phyloP scores from a whole-genome alignment of 2,797 vertebrate genomes.

The Sebastes steindachneri region DNA sequence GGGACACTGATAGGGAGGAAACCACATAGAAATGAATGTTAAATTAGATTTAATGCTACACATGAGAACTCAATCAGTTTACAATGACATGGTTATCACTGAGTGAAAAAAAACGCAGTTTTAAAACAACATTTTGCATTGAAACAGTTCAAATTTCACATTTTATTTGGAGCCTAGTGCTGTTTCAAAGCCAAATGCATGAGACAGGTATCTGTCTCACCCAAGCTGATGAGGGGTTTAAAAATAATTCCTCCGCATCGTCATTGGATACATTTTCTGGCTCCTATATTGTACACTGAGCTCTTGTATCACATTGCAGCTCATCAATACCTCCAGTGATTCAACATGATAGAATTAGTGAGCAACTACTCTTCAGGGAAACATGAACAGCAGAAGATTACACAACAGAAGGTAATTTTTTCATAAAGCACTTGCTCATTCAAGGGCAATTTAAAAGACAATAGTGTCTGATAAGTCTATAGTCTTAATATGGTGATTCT shows the following conservation, averaged over 20 bases:
- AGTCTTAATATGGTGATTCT: background rate
- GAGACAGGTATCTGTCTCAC: background rate
- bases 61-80: background rate
- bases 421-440: background rate
- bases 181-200: background rate
- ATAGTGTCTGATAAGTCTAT: background rate
- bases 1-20: constrained; percentile 66
- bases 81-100: background rate
- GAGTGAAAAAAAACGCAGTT: background rate
- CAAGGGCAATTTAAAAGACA: background rate
- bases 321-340: constrained; percentile 41
- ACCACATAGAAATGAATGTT: background rate
- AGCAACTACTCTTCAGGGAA: constrained; percentile 1
- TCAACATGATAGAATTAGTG: constrained; percentile 41
- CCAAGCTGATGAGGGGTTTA: constrained; percentile 37
- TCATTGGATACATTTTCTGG: constrained; percentile 48
- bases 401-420: background rate
- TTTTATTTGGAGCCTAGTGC: background rate
- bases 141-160: background rate
- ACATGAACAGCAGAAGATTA: background rate
- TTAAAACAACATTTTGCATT: background rate
- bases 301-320: constrained; percentile 36
- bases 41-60: background rate
- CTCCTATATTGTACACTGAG: constrained; percentile 22
- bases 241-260: constrained; percentile 41